phyloP scores from a whole-genome alignment of 1,140 invertebrate species.

The Drosophila pectinifera region DNA sequence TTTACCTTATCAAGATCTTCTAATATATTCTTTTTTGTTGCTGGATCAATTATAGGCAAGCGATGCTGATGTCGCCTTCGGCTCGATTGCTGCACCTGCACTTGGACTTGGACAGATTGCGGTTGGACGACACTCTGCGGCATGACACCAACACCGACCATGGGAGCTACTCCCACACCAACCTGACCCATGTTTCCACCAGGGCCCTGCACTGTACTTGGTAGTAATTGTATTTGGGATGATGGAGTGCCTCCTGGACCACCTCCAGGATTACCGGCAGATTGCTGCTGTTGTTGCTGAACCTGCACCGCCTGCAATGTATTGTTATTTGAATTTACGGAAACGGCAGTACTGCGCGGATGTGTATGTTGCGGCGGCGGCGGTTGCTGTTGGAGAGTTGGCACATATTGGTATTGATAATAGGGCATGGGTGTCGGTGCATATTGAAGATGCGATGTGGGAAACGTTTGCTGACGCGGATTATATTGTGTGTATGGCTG shows the following conservation, averaged over 20 bases:
- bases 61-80: slow-evolving; percentile 71
- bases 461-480: slow-evolving; percentile 68
- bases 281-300: slow-evolving; percentile 12
- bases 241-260: slow-evolving; percentile 56
- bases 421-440: slow-evolving; percentile 54
- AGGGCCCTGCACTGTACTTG: slow-evolving; percentile 60
- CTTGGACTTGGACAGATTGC: slow-evolving; percentile 48
- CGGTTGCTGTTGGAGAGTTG: slow-evolving; percentile 58
- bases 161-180: slow-evolving; percentile 64
- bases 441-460: slow-evolving; percentile 67
- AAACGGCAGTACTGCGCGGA: slow-evolving; percentile 44
- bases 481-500: slow-evolving; percentile 65
- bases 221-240: slow-evolving; percentile 61
- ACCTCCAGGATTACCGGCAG: slow-evolving; percentile 13
- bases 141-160: slow-evolving; percentile 69
- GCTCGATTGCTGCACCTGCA: slow-evolving; percentile 44
- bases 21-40: slow-evolving; percentile 78
- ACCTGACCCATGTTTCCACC: slow-evolving; percentile 57
- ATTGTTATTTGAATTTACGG: slow-evolving; percentile 66
- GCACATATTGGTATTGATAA: slow-evolving; percentile 71
- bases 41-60: slow-evolving; percentile 75
- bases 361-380: slow-evolving; percentile 60
- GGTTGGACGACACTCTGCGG: slow-evolving; percentile 47
- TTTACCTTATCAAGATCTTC: slow-evolving; percentile 70
- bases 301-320: slow-evolving; percentile 61